These are phyloP conservation scores for Epinotia nisella DNA, from an alignment of 2,888 invertebrate genomes.

Conservation along the genomic window DNA sequence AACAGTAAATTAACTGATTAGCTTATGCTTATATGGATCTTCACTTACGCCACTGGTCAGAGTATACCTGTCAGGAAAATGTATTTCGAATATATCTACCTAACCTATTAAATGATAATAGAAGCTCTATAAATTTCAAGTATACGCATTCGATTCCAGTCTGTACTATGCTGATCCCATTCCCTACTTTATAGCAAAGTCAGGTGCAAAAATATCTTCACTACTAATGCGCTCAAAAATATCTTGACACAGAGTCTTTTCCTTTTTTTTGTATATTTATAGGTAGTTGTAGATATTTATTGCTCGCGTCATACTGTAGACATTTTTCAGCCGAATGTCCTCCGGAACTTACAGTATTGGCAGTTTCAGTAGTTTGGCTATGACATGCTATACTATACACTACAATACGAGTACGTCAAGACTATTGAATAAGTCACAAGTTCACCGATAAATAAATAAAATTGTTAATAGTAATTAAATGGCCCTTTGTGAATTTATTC, in stretches of 20 bases:
- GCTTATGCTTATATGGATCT: too few species aligned
- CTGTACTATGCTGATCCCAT: constrained; percentile 17
- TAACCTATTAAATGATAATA: neutral
- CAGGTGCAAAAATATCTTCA: neutral
- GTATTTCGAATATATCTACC: neutral
- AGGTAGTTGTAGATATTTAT: neutral
- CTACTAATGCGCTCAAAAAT: neutral
- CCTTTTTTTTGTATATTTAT: too few species aligned
- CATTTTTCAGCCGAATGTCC: neutral
- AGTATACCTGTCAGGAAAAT: neutral
- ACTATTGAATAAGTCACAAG: constrained; percentile 45
- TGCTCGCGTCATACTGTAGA: neutral
- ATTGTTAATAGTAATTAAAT: neutral
- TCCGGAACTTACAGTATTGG: constrained; percentile 57
- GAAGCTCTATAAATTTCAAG: constrained; percentile 1
- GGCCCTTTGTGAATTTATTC: neutral
- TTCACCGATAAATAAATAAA: neutral
- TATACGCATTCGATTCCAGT: constrained; percentile 21
- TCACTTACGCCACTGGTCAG: too few species aligned
- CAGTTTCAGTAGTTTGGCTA: constrained; percentile 57
- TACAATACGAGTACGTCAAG: constrained; percentile 57
- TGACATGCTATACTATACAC: constrained; percentile 54
- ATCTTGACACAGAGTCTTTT: neutral
- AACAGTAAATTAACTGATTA: too few species aligned
- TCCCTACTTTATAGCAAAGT: neutral